Evolutionary conservation across 1,140 invertebrate species (phyloP), one percentile per base, ranked within the genome.

Genomic region (Homalodisca vitripennis): DNA sequence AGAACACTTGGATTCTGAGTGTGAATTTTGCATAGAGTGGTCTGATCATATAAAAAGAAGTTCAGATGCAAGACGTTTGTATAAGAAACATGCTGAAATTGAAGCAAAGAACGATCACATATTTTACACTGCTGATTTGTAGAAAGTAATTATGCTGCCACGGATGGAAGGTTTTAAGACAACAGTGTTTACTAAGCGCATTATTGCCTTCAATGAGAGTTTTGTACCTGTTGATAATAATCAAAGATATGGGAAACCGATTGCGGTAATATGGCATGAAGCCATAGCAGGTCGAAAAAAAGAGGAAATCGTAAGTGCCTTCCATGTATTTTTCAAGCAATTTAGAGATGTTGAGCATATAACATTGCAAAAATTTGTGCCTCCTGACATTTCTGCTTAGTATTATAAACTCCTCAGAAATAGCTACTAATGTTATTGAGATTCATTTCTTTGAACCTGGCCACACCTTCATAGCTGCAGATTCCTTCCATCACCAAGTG

Each of bases 401-500:
- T 13, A 67, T 70, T 13, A 62, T 72, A n/a, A 73, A 72, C 32
- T 68, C 55, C 3, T 20, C 30, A 20, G 31, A 34, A 34, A 51
- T 66, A 82, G 27, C 78, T 78, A 66, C 67, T 26, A 26, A 73
- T 6, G 31, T 30, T 6, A 70, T 73, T 26, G 55, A 65, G 12
- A 17, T 73, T 29, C 65, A 34, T 29, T 77, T 74, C 69, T 77
- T 77, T 72, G 72, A 75, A 55, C 69, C 75, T 1, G 73, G 73
- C 0, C 73, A 77, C 32, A 76, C 76, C 14, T 76, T n/a, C n/a
- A n/a, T n/a, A n/a, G n/a, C n/a, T n/a, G n/a, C n/a, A n/a, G n/a
- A n/a, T n/a, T n/a, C n/a, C 75, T 78, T 77, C 68, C 77, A 77
- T 51, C 75, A 77, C 47, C 68, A 73, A 53, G 74, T 79, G 17